Evolutionary conservation across 2,888 invertebrate genomes (phyloP), one percentile per base, ranked within the genome.

Genomic region (Synergus japonicus): DNA sequence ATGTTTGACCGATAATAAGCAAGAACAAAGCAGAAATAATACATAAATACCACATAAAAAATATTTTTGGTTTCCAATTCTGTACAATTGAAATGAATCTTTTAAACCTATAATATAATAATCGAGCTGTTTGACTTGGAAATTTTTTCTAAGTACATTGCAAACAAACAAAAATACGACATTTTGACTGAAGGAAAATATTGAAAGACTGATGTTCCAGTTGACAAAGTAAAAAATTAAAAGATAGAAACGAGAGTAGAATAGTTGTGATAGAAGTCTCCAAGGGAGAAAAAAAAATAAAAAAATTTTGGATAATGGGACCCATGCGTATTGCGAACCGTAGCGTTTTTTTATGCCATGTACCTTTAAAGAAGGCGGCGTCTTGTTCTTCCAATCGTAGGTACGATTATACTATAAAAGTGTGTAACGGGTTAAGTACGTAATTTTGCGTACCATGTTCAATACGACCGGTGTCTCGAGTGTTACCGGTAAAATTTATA

Each of bases 331-430:
- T 29, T 29, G 29, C 29, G 29, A 29, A 88, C 88, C 84, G 83
- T 84, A 84, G 79, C 83, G 81, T 29, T 83, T 85, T 83, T 82
- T 83, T 80, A 78, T 77, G 67, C 76, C 78, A 76, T 78, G 77
- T 77, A 81, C 76, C 82, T 76, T 66, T 69, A 77, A 78, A 81
- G 46, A 67, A 78, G 83, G 76, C 85, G 88, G 89, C 87, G 87
- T 88, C 89, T 89, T 88, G 90, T 90, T 90, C 90, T 90, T 90
- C 90, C 90, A 90, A 82, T 88, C 88, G 79, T 83, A 83, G 81
- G 78, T 78, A 76, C 81, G 79, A 83, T 67, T 81, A 63, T 81
- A 81, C 73, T 78, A 64, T 43, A 64, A 81, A 80, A 54, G 29
- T 29, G 37, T 77, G 66, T 43, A 69, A 76, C 37, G 77, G 76